A percentile compares a stretch with the other conserved stretches of the same genome.
Evolutionary conservation across 2,113 vertebrate genomes (phyloP).

Genomic region (Protobothrops flavoviridis): DNA sequence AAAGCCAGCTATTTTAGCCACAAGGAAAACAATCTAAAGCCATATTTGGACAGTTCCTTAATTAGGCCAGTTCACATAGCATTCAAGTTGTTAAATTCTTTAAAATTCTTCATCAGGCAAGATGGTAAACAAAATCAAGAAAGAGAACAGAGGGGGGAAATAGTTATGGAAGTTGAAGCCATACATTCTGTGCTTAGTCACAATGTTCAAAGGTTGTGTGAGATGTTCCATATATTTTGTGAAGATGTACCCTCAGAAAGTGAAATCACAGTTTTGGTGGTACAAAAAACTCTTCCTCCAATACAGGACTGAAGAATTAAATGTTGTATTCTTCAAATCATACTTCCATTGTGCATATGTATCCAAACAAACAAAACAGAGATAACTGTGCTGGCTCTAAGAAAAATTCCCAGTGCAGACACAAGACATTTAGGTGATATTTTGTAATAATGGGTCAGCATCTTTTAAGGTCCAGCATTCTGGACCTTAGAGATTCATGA

Average conservation of each 20-base stretch:
- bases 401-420: not conserved
- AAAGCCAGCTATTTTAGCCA: not conserved
- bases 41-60: not conserved
- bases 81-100: not conserved
- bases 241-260: not conserved
- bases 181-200: not conserved
- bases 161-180: not conserved
- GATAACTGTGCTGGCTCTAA: not conserved
- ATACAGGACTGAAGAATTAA: not conserved
- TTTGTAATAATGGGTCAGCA: not conserved
- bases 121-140: not conserved
- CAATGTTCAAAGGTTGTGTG: not conserved
- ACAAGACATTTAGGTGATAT: not conserved
- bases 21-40: not conserved
- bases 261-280: not conserved
- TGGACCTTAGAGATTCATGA: not conserved
- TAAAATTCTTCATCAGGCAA: not conserved
- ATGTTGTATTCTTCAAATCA: not conserved
- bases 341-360: not conserved
- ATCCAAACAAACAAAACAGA: not conserved
- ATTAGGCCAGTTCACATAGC: not conserved
- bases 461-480: not conserved
- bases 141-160: not conserved
- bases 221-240: not conserved
- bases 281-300: not conserved